Evolutionary conservation across 2,797 vertebrate species (phyloP), one percentile per base, ranked within the genome.

Genomic region (Takifugu ocellatus): DNA sequence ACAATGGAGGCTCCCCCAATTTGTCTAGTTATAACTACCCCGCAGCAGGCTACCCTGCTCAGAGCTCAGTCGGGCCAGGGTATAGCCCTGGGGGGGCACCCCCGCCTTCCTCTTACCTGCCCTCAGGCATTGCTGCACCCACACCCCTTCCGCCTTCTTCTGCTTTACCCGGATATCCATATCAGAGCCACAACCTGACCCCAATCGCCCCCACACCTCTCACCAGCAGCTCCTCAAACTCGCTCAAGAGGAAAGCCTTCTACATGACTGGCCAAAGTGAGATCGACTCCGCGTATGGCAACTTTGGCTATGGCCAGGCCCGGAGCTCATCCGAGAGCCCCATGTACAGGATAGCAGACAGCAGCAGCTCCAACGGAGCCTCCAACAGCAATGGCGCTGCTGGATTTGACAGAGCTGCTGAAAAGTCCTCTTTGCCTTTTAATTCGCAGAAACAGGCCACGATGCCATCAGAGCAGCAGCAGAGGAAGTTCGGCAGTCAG

Each of bases 201-300:
- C 95, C 96, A 42, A 94, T 98, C 0, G 92, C 95, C 0, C 94
- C 94, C 0, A 94, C 93, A 1, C 93, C 94, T 66, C 91, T 97
- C 74, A 92, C 90, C 82, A 93, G 92, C 74, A 94, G 92, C 81
- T 94, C 95, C 5, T 93, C 96, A 67, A 95, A 92, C 84, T 95
- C 94, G 31, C 93, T 97, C 67, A 97, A 97, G 87, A 92, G 94
- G 76, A 98, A 97, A 89, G 94, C 96, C 83, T 98, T 98, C 89
- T 99, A 98, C 73, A 95, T 96, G 94, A 88, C 94, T 67, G 92
- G 93, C 81, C 96, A 96, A 84, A 94, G 93, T 72, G 95, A 98
- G 64, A 93, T 97, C 80, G 95, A 97, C 85, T 91, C 94, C 79
- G 85, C 91, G 81, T 99, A 98, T 66, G 94, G 91, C 79, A 96